Evolutionary conservation across 1,140 invertebrate genomes (phyloP).

Genomic region (Drosophila tsacasi): DNA sequence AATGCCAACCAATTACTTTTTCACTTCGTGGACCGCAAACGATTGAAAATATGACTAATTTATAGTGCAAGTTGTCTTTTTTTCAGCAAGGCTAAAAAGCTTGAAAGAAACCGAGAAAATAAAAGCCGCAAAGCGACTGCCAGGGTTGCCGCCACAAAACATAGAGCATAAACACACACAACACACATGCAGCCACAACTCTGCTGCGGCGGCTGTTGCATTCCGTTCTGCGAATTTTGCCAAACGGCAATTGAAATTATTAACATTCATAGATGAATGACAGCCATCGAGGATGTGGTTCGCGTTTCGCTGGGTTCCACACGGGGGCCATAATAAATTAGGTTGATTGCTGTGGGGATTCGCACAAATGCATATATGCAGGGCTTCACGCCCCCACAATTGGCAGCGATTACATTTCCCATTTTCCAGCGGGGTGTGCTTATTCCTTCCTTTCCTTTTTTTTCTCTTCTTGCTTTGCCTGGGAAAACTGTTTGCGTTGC

Average conservation of each 20-base stretch:
- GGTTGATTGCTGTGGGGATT: conserved; percentile 72
- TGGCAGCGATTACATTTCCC: conserved; percentile 6
- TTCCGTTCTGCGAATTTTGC: conserved; percentile 16
- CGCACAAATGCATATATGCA: conserved; percentile 21
- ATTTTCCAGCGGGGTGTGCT: conserved; percentile 5
- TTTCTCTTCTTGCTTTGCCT: background rate
- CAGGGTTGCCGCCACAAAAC: conserved; percentile 24
- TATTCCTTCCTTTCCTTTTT: background rate
- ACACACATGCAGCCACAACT: background rate
- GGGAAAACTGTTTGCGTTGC: conserved; percentile 51
- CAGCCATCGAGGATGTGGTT: conserved; percentile 38
- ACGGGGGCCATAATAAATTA: conserved; percentile 68
- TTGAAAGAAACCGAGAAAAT: conserved; percentile 47
- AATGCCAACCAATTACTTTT: conserved; percentile 4
- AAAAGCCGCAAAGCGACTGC: conserved; percentile 39
- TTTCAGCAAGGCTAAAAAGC: conserved; percentile 18
- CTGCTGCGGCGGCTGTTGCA: conserved; percentile 33
- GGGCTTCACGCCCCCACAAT: conserved; percentile 6
- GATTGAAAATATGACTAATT: conserved; percentile 33
- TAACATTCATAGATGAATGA: conserved; percentile 59
- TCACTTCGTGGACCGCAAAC: conserved; percentile 12
- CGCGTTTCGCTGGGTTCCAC: background rate
- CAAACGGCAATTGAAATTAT: conserved; percentile 52
- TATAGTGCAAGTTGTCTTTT: background rate
- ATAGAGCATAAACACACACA: background rate